Evolutionary conservation across 2,888 invertebrate genomes (phyloP), one percentile per base, ranked within the genome.

Genomic region (Hirtodrosophila trivittata): DNA sequence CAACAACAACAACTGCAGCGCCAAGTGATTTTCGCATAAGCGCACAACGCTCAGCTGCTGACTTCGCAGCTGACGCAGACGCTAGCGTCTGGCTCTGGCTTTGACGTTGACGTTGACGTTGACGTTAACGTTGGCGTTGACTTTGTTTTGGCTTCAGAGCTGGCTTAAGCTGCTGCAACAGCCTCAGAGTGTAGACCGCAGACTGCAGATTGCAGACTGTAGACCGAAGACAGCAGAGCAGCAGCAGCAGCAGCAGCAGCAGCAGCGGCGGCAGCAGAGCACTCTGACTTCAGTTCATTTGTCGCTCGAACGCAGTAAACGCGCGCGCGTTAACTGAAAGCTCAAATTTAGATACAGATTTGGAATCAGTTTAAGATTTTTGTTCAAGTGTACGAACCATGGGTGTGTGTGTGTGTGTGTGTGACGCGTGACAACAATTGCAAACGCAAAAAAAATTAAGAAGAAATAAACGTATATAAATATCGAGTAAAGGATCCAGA

Each of bases 211-310:
- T 45, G 57, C 39, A 38, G 43, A 45, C 25, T 42, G 62, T 62
- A 37, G 41, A 21, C 28, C 9, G 28, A 3, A 26, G 42, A 10
- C 26, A 45, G 45, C 46, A 52, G 57, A 42, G 39, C 41, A 28
- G 38, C 54, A 38, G 41, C 67, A 38, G 42, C 45, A 50, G 37
- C 52, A 37, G 28, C 52, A 51, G 33, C 59, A 37, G 18, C 49
- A 35, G 18, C 38, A 30, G 28, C 62, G 12, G 43, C 46, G 12
- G 33, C 46, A 43, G 65, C 66, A 66, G 59, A 63, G 80, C 80
- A 72, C 54, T 51, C 50, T 55, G 58, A 80, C 82, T 82, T 77
- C 71, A 82, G 77, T 77, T 64, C 60, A 63, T 66, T 67, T 66
- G 42, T 68, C 70, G 62, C 71, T 80, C 51, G 71, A 66, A 64